Conservation (phyloP, 1,140 invertebrate genomes). For the Drosophila tropicalis region DNA sequence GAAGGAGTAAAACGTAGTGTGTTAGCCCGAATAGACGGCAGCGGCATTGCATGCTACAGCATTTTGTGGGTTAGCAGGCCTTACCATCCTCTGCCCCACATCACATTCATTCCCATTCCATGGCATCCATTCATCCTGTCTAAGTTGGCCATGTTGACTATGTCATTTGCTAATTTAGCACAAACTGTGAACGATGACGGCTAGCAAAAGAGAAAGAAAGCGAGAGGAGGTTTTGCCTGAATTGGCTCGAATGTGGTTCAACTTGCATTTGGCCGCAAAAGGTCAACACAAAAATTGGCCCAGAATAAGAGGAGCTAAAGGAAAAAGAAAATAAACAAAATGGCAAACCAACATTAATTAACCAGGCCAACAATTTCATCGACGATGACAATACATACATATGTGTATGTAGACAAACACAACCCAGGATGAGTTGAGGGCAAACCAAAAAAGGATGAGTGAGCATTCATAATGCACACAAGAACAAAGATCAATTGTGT, state of each 20-base stretch:
- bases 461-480: constrained; percentile 10
- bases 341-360: constrained; percentile 74
- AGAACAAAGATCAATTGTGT: constrained; percentile 13
- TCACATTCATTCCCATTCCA: constrained; percentile 23
- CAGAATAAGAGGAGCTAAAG: constrained; percentile 8
- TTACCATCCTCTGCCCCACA: constrained; percentile 21
- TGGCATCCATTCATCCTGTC: constrained; percentile 39
- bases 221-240: constrained; percentile 26
- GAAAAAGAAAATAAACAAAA: constrained; percentile 36
- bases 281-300: constrained; percentile 67
- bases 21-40: constrained; percentile 12
- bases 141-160: constrained; percentile 79
- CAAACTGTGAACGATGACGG: constrained; percentile 53
- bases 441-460: background rate
- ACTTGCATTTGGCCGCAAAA: constrained; percentile 68
- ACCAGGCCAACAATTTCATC: constrained; percentile 54
- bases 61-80: constrained; percentile 76
- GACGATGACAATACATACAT: constrained; percentile 19
- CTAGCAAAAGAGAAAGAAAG: background rate
- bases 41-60: constrained; percentile 61
- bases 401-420: constrained; percentile 44
- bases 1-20: constrained; percentile 37
- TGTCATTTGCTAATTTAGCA: constrained; percentile 81
- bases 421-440: constrained; percentile 20
- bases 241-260: constrained; percentile 34